Conservation (phyloP, 2,113 vertebrate genomes). For the Peromyscus californicus region DNA sequence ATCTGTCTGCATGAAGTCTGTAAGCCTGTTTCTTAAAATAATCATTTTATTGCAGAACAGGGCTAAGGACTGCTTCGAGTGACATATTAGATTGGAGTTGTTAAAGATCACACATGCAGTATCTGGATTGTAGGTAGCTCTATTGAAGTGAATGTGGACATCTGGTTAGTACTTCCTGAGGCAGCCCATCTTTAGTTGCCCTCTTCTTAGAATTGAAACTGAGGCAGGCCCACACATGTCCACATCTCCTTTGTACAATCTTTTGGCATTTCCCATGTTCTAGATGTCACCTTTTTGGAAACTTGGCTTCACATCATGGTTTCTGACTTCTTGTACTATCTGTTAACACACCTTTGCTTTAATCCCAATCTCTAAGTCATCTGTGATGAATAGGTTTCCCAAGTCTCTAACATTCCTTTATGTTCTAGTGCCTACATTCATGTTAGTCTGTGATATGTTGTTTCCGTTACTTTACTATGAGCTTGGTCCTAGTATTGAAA, state of each 20-base stretch:
- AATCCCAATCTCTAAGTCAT: neutral
- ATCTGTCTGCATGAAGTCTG: neutral
- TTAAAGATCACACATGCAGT: neutral
- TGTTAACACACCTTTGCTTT: neutral
- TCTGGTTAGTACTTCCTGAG: neutral
- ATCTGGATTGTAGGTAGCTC: neutral
- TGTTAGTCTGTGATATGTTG: neutral
- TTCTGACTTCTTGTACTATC: neutral
- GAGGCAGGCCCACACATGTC: neutral
- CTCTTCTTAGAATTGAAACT: neutral
- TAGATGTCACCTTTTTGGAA: neutral
- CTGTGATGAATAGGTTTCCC: neutral
- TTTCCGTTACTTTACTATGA: conserved; percentile 39
- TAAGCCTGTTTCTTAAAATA: conserved; percentile 16
- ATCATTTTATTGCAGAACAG: conserved; percentile 23
- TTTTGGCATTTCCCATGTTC: neutral
- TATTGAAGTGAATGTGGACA: neutral
- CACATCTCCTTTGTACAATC: neutral
- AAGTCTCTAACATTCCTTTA: neutral
- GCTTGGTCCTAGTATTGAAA: conserved; percentile 12
- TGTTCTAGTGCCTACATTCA: neutral
- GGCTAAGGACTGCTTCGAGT: neutral
- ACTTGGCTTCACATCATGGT: neutral
- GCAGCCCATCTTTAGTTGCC: neutral
- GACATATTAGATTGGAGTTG: neutral